Evolutionary conservation across 2,888 invertebrate genomes (phyloP).

Genomic region (Drosophila peninsularis): DNA sequence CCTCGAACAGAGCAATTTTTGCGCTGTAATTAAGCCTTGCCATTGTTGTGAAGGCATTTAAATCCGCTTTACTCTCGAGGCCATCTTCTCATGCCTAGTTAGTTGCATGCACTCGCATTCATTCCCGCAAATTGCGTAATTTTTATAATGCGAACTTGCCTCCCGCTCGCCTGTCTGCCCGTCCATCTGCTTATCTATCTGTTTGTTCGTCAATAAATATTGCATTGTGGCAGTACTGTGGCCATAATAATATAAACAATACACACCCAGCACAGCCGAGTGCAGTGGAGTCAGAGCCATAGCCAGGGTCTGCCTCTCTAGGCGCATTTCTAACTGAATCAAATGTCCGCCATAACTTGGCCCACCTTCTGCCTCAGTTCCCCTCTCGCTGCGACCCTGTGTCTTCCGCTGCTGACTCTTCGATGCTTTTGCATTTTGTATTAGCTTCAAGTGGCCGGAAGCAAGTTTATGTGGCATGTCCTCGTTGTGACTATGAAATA

Average conservation of each 20-base stretch:
- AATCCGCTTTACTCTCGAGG: constrained; percentile 2
- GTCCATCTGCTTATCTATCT: constrained; percentile 1
- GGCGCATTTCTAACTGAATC: background rate
- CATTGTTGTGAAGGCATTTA: background rate
- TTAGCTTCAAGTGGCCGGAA: constrained; percentile 37
- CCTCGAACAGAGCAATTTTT: background rate
- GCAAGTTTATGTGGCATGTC: constrained; percentile 40
- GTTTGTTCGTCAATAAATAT: constrained; percentile 46
- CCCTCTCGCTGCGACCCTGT: background rate
- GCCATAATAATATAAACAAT: constrained; percentile 55
- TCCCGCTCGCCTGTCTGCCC: background rate
- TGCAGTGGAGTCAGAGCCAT: background rate
- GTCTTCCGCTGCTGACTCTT: background rate
- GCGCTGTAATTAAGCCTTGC: background rate
- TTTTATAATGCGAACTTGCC: background rate
- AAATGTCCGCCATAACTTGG: constrained; percentile 5
- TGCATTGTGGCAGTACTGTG: constrained; percentile 45
- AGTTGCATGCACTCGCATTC: background rate
- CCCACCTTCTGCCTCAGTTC: background rate
- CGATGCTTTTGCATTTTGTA: constrained; percentile 46
- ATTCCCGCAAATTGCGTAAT: background rate
- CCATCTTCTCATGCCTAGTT: background rate
- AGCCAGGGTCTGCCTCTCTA: background rate
- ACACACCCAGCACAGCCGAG: constrained; percentile 26
- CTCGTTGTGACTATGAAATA: constrained; percentile 25